Percentiles rank a stretch among this genome's conserved stretches.
These are phyloP conservation scores for Chondrilla cf. caribensis DNA, from an alignment of 37 sponge, comb jelly and placozoan species.

Conservation along the genomic window DNA sequence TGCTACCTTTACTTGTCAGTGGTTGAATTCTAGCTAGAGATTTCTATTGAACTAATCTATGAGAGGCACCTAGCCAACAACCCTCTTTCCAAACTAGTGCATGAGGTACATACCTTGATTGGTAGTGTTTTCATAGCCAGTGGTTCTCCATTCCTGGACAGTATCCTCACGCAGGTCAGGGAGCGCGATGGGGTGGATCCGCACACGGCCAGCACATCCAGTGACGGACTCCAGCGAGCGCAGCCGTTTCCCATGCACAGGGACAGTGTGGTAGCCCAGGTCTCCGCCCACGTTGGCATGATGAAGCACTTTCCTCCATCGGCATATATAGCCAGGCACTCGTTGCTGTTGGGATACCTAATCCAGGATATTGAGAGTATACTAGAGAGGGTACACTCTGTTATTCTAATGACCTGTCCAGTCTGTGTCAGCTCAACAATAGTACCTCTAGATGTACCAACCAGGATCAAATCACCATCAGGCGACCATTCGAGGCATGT, in stretches of 20 bases:
- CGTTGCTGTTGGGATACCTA: too few species aligned
- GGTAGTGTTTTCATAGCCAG: background rate
- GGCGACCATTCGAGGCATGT: background rate
- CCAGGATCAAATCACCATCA: slow-evolving; percentile 4
- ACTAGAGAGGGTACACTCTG: background rate
- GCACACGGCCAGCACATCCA: background rate
- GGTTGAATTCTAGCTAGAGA: too few species aligned
- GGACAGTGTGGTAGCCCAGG: background rate
- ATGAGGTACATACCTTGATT: background rate
- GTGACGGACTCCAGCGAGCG: background rate
- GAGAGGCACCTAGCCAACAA: too few species aligned
- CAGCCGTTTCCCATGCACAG: background rate
- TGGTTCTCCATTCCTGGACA: background rate
- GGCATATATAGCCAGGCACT: background rate
- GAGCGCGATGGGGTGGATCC: background rate
- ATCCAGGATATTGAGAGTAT: background rate
- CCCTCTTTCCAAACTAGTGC: too few species aligned
- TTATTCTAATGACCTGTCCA: background rate
- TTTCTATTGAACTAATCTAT: too few species aligned
- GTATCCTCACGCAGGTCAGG: background rate
- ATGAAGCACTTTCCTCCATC: background rate
- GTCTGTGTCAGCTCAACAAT: background rate
- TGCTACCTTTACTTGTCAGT: too few species aligned
- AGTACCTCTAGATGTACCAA: background rate
- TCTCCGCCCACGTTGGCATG: background rate